Conservation (phyloP, 2,797 vertebrate genomes). For the Rhinichthys osculus region DNA sequence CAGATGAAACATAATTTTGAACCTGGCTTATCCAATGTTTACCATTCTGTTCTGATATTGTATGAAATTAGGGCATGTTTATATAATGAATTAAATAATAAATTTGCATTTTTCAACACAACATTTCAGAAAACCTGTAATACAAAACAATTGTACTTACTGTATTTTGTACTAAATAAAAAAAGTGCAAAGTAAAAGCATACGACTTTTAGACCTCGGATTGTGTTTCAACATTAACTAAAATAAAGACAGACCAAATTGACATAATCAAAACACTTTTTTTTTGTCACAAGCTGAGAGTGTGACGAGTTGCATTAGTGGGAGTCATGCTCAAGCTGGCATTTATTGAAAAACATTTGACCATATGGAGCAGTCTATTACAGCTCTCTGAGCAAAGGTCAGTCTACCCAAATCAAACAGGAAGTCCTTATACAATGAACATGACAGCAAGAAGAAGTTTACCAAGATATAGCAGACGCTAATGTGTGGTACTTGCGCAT, state of each 20-base stretch:
- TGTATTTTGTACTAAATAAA: not conserved
- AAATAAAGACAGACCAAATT: not conserved
- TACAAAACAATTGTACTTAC: not conserved
- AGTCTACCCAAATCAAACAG: not conserved
- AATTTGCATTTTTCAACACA: not conserved
- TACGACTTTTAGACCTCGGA: not conserved
- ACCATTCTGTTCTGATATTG: not conserved
- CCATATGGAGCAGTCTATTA: not conserved
- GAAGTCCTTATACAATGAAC: constrained; percentile 6
- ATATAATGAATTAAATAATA: not conserved
- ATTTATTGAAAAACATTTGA: not conserved
- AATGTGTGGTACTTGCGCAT: not conserved
- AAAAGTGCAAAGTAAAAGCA: not conserved
- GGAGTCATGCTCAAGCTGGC: not conserved
- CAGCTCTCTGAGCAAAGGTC: not conserved
- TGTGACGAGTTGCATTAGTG: not conserved
- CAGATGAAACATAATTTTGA: not conserved
- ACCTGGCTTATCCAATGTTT: not conserved
- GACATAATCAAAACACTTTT: not conserved
- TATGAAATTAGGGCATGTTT: not conserved
- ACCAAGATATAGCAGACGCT: not conserved
- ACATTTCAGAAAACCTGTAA: not conserved
- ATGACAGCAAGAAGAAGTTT: not conserved
- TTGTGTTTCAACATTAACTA: not conserved
- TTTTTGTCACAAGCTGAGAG: not conserved